Base-by-base conservation (phyloP, 2,888 invertebrate species). In the Amphipyra berbera region DNA sequence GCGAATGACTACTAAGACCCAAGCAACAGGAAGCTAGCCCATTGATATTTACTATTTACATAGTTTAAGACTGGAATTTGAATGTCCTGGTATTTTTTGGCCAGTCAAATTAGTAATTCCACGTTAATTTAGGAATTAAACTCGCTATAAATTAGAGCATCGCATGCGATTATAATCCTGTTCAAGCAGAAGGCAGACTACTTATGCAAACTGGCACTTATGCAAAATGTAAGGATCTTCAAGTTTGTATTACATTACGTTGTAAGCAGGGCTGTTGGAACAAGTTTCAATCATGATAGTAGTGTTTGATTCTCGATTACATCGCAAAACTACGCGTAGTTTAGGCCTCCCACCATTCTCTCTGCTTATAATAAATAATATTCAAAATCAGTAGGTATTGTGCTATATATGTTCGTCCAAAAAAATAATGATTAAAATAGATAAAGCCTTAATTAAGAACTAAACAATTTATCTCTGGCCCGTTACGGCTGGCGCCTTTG, bases 151-250 rank as follows among this genome's bases (percentile, higher is more conserved):
- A 73, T 76, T 63, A 69, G 40, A 58, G 54, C 54, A 66, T 76
- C 61, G 65, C 59, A 70, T 70, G 54, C 55, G 61, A 76, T 76
- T 73, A 76, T 69, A 76, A 73, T 76, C 66, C 68, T 40, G 63
- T 57, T 66, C 60, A 64, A 55, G 61, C 61, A 53, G 63, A 61
- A 64, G 57, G 58, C 61, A 44, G 53, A 53, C 73, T 76, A 69
- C 73, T 76, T 76, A 76, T 76, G 76, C 75, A 76, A 76, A 76
- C 68, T 61, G 75, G 76, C 45, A 46, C 65, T 76, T 61, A 73
- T 76, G 73, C 62, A 70, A 76, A 76, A 64, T 68, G 60, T 70
- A 62, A 73, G 60, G 66, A 67, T 76, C 60, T 76, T 67, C 64
- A 65, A 55, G 57, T 55, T 61, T 65, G 55, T 48, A 50, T 58